Evolutionary conservation across 2,113 vertebrate genomes (phyloP).

Genomic region (Irena cyanogastra): DNA sequence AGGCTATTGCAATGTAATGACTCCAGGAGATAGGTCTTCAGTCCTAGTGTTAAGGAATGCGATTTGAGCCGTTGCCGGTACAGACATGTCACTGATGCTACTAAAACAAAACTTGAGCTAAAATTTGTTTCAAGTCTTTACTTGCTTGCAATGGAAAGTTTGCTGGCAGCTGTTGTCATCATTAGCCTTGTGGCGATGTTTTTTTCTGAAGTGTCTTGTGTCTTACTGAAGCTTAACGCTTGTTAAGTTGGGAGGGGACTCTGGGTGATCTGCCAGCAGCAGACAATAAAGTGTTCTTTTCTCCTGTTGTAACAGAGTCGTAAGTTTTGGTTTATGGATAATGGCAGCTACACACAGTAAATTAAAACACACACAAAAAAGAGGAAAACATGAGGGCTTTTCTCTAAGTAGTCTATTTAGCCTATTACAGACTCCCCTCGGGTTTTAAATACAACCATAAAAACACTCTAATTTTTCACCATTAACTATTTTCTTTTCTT

Average conservation of each 20-base stretch:
- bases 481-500: conserved; percentile 29
- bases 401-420: conserved; percentile 40
- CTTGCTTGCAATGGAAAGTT: conserved; percentile 77
- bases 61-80: conserved; percentile 71
- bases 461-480: not conserved
- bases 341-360: conserved; percentile 42
- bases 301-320: conserved; percentile 67
- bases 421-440: not conserved
- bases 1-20: conserved; percentile 44
- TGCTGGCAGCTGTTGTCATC: conserved; percentile 81
- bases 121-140: conserved; percentile 78
- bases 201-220: conserved; percentile 77
- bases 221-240: conserved; percentile 77
- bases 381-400: conserved; percentile 22
- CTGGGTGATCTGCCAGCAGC: conserved; percentile 70
- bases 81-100: conserved; percentile 80
- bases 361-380: conserved; percentile 48
- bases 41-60: conserved; percentile 78
- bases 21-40: conserved; percentile 54
- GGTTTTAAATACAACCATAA: not conserved
- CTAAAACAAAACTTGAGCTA: conserved; percentile 75
- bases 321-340: conserved; percentile 54
- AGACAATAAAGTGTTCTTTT: conserved; percentile 77
- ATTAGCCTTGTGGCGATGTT: conserved; percentile 81
- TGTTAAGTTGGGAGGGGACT: conserved; percentile 79